Percentiles rank a stretch among this genome's conserved stretches.
phyloP scores from a whole-genome alignment of 2,888 invertebrate genomes.

The Catotricha subobsoleta region DNA sequence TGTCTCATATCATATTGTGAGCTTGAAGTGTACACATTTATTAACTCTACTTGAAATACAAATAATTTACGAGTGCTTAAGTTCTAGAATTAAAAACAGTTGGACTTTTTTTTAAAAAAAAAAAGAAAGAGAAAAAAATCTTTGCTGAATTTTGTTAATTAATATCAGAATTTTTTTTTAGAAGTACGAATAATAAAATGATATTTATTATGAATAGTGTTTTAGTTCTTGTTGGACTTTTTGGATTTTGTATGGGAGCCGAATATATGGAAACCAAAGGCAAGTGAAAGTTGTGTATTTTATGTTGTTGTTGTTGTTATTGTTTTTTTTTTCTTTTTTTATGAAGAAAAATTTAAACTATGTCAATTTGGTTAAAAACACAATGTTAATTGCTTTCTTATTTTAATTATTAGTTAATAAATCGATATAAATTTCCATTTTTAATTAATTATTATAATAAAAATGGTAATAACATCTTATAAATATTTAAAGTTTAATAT shows the following conservation, averaged over 20 bases:
- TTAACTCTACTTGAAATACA: no score
- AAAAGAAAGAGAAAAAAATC: no score
- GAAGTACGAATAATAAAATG: neutral
- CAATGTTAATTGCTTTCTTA: neutral
- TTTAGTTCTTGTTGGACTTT: neutral
- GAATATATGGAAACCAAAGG: conserved; percentile 5
- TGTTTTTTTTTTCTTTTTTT: neutral
- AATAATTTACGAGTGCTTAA: no score
- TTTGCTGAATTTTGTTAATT: no score
- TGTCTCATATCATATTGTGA: neutral
- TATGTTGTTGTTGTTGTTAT: neutral
- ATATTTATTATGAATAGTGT: neutral
- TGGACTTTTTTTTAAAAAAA: no score
- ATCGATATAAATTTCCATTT: no score
- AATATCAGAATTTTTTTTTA: no score
- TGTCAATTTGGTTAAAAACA: neutral
- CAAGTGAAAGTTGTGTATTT: neutral
- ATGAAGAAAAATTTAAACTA: neutral
- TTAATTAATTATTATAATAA: no score
- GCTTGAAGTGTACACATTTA: conserved; percentile 1
- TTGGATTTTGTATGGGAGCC: neutral
- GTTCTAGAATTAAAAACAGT: no score
- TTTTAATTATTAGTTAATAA: neutral
- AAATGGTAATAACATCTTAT: no score
- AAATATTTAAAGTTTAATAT: no score